These are phyloP conservation scores for Sarcoramphus papa DNA, from an alignment of 2,797 vertebrate genomes.

Conservation along the genomic window DNA sequence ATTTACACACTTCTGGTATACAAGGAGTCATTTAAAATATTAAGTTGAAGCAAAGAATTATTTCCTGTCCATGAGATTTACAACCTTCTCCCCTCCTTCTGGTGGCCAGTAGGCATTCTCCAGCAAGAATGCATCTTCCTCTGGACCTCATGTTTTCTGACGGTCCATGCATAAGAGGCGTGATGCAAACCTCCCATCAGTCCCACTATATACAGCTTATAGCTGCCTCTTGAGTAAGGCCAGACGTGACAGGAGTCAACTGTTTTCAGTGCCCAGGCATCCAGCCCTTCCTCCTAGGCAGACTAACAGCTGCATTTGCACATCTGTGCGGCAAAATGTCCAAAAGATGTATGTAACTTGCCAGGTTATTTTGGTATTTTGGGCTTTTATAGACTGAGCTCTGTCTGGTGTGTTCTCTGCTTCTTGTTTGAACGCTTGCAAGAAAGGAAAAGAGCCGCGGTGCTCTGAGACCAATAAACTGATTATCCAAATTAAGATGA, in stretches of 20 bases:
- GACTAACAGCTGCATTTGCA: background rate
- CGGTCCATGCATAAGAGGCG: fast-evolving
- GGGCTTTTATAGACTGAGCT: background rate
- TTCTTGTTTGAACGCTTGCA: background rate
- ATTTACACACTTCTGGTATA: background rate
- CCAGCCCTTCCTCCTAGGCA: background rate
- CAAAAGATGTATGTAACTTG: background rate
- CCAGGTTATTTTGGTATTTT: background rate
- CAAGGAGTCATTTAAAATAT: background rate
- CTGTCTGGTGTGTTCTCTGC: background rate
- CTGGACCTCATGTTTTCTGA: background rate
- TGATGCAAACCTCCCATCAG: background rate
- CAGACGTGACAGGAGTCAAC: background rate
- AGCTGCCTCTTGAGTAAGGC: background rate
- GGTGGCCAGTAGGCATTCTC: background rate
- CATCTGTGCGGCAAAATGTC: background rate
- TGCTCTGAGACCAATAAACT: background rate
- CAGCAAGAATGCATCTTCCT: background rate
- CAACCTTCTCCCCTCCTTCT: background rate
- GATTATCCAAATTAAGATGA: background rate
- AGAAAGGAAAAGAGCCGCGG: background rate
- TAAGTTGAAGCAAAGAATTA: background rate
- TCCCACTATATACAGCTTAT: fast-evolving
- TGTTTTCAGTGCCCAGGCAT: background rate
- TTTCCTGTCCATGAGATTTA: background rate